Conservation (phyloP, 2,888 invertebrate genomes). For the Drosophila anceps region DNA sequence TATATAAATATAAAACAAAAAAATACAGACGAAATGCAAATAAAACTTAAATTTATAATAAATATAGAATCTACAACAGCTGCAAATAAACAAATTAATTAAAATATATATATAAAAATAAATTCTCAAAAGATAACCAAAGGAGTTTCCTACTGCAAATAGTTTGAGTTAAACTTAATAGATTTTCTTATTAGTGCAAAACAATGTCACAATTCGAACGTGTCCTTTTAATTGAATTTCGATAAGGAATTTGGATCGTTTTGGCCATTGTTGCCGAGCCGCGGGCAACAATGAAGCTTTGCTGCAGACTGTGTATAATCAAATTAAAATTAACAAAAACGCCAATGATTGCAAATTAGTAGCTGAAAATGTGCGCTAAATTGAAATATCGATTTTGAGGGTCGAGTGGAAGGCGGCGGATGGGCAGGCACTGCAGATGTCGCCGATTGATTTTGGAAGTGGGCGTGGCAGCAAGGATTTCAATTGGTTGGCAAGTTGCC, state of each 20-base stretch:
- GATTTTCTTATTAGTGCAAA: neutral
- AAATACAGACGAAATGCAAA: too few species aligned
- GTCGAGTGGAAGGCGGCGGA: neutral
- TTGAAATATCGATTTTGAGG: slow-evolving; percentile 67
- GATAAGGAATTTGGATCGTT: slow-evolving; percentile 13
- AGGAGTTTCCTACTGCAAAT: neutral
- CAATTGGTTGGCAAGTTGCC: neutral
- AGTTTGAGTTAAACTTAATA: neutral
- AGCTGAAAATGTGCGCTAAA: slow-evolving; percentile 64
- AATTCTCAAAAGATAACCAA: too few species aligned
- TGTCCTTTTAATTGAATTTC: slow-evolving; percentile 26
- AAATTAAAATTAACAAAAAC: slow-evolving; percentile 77
- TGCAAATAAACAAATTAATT: too few species aligned
- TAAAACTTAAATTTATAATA: too few species aligned
- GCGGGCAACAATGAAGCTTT: slow-evolving; percentile 6
- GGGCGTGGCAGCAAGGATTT: slow-evolving; percentile 17
- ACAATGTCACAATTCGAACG: slow-evolving; percentile 6
- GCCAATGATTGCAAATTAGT: slow-evolving; percentile 75
- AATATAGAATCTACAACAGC: too few species aligned
- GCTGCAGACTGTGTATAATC: slow-evolving; percentile 60
- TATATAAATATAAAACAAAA: too few species aligned
- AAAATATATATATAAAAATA: too few species aligned
- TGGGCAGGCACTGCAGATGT: slow-evolving; percentile 4
- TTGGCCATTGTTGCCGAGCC: slow-evolving; percentile 29
- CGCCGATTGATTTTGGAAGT: slow-evolving; percentile 27